Conservation (phyloP, 2,113 vertebrate species). For the Paedocypris sp. region DNA sequence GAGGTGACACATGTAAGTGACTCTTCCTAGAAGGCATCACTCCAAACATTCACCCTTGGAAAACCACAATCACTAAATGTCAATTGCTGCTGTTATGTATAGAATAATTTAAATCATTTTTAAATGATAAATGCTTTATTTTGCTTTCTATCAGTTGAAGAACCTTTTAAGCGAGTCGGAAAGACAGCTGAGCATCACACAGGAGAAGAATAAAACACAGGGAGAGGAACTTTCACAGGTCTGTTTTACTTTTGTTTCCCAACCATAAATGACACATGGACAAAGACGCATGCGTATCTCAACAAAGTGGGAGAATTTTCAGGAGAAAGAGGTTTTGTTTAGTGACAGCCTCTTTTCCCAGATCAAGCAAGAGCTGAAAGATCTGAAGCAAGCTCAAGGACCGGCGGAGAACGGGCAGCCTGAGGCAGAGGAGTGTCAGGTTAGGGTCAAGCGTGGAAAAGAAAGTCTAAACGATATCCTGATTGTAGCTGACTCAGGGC, state of each 20-base stretch:
- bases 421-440: conserved; percentile 54
- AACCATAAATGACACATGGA: no score
- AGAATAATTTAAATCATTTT: no score
- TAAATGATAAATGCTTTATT: no score
- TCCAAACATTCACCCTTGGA: background rate
- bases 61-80: no score
- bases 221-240: conserved; percentile 79
- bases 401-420: conserved; percentile 57
- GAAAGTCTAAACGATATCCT: no score
- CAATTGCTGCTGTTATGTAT: no score
- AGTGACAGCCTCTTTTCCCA: conserved; percentile 60
- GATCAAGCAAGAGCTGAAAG: conserved; percentile 76
- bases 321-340: conserved; percentile 20
- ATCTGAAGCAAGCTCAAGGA: conserved; percentile 61
- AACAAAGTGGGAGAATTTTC: background rate
- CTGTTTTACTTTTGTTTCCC: conserved; percentile 11
- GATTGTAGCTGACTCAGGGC: no score
- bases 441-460: conserved; percentile 55
- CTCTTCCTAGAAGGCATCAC: background rate
- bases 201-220: conserved; percentile 72
- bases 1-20: conserved; percentile 67
- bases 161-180: conserved; percentile 71
- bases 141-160: conserved; percentile 61
- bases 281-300: no score
- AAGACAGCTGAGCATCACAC: conserved; percentile 68